Evolutionary conservation across 2,113 vertebrate genomes (phyloP).

Genomic region (Tragulus kanchil): DNA sequence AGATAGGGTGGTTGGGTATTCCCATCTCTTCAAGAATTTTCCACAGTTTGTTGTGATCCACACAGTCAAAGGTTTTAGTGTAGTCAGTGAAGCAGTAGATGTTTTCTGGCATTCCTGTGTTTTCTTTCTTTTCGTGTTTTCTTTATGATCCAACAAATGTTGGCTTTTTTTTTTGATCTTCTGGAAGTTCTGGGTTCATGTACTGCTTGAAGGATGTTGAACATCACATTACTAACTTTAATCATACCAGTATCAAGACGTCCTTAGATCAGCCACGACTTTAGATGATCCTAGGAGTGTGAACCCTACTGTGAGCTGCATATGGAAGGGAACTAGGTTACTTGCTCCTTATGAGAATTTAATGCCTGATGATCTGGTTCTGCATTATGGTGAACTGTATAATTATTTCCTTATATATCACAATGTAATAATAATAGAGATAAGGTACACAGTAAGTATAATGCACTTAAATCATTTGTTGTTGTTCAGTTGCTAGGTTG

Average conservation of each 20-base stretch:
- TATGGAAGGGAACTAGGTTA: neutral
- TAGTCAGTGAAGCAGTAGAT: neutral
- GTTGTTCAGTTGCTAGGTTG: too few relatives aligned
- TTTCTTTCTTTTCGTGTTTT: too few relatives aligned
- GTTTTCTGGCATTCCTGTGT: neutral
- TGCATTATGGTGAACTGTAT: neutral
- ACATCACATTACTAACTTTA: neutral
- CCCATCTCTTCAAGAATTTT: neutral
- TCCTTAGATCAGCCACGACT: accelerated
- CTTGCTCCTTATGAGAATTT: neutral
- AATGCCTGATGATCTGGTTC: neutral
- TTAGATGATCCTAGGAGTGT: neutral
- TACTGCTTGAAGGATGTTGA: neutral
- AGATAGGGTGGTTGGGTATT: neutral
- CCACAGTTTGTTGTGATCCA: neutral
- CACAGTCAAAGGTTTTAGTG: neutral
- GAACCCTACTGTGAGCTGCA: neutral
- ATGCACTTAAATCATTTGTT: neutral
- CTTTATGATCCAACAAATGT: neutral
- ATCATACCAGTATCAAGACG: neutral
- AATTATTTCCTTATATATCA: neutral
- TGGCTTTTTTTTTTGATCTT: neutral
- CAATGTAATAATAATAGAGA: neutral
- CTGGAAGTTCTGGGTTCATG: neutral
- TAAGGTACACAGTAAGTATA: neutral